Conservation (phyloP, 2,797 vertebrate species). For the Leucoraja ocellata region DNA sequence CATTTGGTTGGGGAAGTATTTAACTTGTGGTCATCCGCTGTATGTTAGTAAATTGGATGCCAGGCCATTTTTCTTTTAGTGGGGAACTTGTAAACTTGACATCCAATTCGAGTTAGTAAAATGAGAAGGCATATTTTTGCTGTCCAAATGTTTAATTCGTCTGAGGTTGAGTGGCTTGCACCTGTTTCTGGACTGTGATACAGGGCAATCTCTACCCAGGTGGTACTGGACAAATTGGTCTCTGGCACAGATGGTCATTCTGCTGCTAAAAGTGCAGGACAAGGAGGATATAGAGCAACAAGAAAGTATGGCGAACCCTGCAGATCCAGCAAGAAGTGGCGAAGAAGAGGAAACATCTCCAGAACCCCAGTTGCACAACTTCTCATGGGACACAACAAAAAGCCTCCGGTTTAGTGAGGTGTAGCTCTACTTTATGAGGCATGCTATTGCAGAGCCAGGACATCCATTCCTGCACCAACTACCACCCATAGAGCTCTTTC, state of each 20-base stretch:
- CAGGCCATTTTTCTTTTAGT: no score
- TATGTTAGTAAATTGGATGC: no score
- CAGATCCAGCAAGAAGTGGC: background rate
- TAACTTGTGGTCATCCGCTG: no score
- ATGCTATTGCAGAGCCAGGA: background rate
- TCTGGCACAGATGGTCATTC: background rate
- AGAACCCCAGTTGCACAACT: background rate
- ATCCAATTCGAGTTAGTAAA: background rate
- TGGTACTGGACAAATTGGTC: background rate
- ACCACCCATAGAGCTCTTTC: background rate
- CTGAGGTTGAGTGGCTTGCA: background rate
- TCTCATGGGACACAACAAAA: background rate
- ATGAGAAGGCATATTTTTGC: background rate
- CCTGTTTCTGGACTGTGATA: background rate
- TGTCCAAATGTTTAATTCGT: background rate
- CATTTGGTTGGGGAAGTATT: no score
- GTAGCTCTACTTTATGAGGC: background rate
- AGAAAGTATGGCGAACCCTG: background rate
- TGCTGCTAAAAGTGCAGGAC: background rate
- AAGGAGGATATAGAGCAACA: background rate
- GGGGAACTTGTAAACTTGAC: background rate
- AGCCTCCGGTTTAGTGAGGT: background rate
- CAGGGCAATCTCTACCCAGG: background rate
- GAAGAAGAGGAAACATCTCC: background rate
- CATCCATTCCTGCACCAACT: background rate